Evolutionary conservation across 2,113 vertebrate species (phyloP).

Genomic region (Cariama cristata): DNA sequence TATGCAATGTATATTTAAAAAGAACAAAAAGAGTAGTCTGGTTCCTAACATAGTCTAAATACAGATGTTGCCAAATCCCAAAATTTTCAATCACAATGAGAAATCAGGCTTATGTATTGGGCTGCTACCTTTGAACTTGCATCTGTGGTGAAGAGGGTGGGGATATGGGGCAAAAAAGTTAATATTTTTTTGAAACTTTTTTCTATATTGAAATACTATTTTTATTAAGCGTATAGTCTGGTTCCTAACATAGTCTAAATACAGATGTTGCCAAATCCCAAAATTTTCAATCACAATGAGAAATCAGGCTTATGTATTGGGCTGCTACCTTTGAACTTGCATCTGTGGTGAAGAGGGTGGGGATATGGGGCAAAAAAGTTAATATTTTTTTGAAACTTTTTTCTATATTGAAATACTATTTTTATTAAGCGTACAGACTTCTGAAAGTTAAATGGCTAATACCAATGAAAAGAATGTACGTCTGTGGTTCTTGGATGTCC

Average conservation of each 20-base stretch:
- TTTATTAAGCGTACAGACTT: background rate
- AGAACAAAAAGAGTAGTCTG: background rate
- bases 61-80: background rate
- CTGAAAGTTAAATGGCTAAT: background rate
- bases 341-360: background rate
- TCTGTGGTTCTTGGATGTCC: background rate
- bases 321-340: background rate
- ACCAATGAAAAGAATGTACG: background rate
- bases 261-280: background rate
- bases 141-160: background rate
- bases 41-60: background rate
- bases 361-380: background rate
- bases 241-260: background rate
- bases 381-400: background rate
- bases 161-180: background rate
- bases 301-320: background rate
- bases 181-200: background rate
- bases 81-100: background rate
- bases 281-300: background rate
- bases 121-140: background rate
- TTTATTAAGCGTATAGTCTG: no score
- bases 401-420: background rate
- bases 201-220: background rate
- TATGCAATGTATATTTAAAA: background rate
- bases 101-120: background rate